Conservation (phyloP, 2,888 invertebrate species). For the Tetragnatha montana region DNA sequence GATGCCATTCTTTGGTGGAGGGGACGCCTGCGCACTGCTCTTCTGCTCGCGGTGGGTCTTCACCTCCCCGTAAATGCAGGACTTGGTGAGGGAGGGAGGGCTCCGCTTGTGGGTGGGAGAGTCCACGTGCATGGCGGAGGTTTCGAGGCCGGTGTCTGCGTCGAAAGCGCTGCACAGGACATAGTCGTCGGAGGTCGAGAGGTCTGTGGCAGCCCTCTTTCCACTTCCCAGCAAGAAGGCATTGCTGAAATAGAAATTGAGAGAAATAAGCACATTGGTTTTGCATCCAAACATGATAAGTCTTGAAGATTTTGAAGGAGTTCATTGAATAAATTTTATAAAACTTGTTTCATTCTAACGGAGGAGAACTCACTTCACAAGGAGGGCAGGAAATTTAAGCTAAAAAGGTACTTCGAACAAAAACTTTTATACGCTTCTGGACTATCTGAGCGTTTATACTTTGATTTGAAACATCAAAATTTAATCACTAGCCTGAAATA, state of each 20-base stretch:
- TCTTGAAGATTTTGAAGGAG: too few relatives aligned
- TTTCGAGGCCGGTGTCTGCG: constrained; percentile 57
- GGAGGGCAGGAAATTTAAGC: too few relatives aligned
- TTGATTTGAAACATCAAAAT: too few relatives aligned
- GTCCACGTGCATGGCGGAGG: constrained; percentile 77
- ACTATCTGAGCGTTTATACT: too few relatives aligned
- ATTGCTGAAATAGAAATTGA: constrained; percentile 37
- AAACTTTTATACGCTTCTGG: too few relatives aligned
- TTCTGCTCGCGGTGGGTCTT: constrained; percentile 40
- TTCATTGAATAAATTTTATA: too few relatives aligned
- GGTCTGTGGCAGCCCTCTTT: constrained; percentile 72
- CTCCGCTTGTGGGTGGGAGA: constrained; percentile 14
- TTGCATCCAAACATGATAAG: too few relatives aligned
- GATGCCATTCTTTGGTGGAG: constrained; percentile 46
- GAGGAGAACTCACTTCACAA: too few relatives aligned
- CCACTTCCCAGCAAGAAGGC: constrained; percentile 76
- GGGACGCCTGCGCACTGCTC: constrained; percentile 13
- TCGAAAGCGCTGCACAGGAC: constrained; percentile 74
- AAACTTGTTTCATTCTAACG: too few relatives aligned
- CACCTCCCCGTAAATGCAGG: constrained; percentile 68
- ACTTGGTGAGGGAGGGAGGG: constrained; percentile 58
- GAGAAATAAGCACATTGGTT: too few relatives aligned
- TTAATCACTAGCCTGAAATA: too few relatives aligned
- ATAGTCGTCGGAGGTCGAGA: constrained; percentile 75
- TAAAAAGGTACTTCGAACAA: too few relatives aligned